Evolutionary conservation across 2,797 vertebrate species (phyloP), one percentile per base, ranked within the genome.

Genomic region (Syngnathus acus): DNA sequence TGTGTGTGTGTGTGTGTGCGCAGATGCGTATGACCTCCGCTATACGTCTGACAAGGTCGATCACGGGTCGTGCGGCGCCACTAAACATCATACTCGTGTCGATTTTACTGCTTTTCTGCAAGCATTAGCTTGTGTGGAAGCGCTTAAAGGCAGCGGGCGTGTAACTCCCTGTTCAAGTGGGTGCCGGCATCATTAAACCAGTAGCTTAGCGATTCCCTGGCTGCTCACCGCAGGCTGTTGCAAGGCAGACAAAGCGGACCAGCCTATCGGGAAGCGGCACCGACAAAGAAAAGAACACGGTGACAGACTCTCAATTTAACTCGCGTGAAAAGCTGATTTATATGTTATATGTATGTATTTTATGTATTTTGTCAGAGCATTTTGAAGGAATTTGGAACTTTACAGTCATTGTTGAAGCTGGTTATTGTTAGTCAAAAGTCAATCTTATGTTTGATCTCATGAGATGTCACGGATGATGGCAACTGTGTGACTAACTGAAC

Each of bases 111-210:
- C 70, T 81, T 76, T 65, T 79, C 72, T 73, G 68, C 78, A 67
- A 51, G 50, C 50, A 10, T 21, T 21, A 51, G 19, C 3, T 7
- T 69, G 74, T 72, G 79, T 8, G 38, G 68, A 80, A 69, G 77
- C 80, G 82, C 81, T 82, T 82, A 80, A 79, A 80, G 79, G 79
- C 75, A 82, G 75, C 84, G 21, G 82, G 89, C 88, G 81, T 82
- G 81, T 65, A 88, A 88, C 87, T 86, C 82, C 76, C 71, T 79
- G 72, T 78, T 53, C 82, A 90, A 90, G 85, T 82, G 84, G 80
- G 78, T 74, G 84, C 82, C 86, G 85, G 84, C 85, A 87, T 85
- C 80, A 88, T 88, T 86, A 89, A 88, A 89, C 83, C 82, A 86
- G 86, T 86, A 87, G 87, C 86, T 89, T 88, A 89, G 86, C 72